Conservation (phyloP, 2,797 vertebrate genomes). For the Spinus pinus region DNA sequence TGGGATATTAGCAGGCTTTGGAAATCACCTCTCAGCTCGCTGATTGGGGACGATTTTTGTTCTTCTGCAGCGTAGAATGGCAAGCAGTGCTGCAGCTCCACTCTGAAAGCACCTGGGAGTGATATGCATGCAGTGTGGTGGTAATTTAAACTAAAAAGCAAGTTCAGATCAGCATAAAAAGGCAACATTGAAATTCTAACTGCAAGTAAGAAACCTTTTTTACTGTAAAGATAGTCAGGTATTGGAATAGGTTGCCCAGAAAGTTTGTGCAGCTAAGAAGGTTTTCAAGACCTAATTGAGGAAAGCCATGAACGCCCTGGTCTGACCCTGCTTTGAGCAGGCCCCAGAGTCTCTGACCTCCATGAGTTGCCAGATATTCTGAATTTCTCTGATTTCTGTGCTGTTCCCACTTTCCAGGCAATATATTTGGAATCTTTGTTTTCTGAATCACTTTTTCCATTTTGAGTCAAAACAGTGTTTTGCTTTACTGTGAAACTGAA, state of each 20-base stretch:
- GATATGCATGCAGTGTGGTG: neutral
- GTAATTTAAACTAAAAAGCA: neutral
- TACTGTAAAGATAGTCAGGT: neutral
- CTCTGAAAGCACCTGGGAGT: neutral
- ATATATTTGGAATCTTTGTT: neutral
- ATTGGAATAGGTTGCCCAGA: neutral
- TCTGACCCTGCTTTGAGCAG: neutral
- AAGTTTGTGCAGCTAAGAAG: neutral
- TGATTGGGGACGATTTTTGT: neutral
- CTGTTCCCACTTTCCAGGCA: neutral
- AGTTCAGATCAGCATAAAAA: neutral
- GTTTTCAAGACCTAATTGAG: neutral
- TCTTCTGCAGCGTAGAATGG: neutral
- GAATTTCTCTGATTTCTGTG: neutral
- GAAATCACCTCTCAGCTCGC: neutral
- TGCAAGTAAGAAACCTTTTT: neutral
- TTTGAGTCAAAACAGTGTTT: neutral
- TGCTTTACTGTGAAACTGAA: neutral
- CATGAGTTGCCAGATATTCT: neutral
- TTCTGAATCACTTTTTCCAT: neutral
- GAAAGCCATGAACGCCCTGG: neutral
- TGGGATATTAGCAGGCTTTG: neutral
- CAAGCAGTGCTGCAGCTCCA: neutral
- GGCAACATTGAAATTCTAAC: neutral
- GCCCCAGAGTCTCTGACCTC: neutral